Conservation (phyloP, 2,888 invertebrate genomes). For the Trissonchulus latispiculum region DNA sequence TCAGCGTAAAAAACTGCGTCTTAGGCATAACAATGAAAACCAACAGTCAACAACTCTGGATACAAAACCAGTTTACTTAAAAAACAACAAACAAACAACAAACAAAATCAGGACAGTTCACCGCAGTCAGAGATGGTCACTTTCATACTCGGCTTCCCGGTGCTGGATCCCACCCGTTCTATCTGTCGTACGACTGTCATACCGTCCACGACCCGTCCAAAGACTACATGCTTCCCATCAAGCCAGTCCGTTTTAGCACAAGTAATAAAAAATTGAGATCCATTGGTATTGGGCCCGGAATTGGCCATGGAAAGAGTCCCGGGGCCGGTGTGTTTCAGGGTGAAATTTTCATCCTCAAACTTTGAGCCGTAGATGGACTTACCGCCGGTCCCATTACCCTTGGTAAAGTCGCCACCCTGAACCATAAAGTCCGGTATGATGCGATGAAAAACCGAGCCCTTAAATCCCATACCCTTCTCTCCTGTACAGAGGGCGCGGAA, state of each 20-base stretch:
- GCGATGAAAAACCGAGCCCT: constrained; percentile 77
- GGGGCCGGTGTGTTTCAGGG: constrained; percentile 50
- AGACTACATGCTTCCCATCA: constrained; percentile 93
- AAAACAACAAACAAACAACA: too few species aligned
- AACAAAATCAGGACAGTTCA: too few species aligned
- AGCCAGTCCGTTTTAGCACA: constrained; percentile 60
- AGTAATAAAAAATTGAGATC: constrained; percentile 92
- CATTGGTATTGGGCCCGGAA: constrained; percentile 89
- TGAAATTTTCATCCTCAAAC: constrained; percentile 94
- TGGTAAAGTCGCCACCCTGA: constrained; percentile 89
- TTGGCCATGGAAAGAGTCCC: constrained; percentile 97
- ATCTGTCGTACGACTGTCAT: constrained; percentile 36
- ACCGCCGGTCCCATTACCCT: constrained; percentile 91
- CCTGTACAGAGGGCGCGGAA: constrained; percentile 51
- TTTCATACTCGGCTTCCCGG: constrained; percentile 27
- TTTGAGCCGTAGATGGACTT: constrained; percentile 91
- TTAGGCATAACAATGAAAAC: too few species aligned
- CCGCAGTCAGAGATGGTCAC: constrained; percentile 25
- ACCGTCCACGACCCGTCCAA: constrained; percentile 71
- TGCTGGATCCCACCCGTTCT: constrained; percentile 22
- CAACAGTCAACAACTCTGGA: too few species aligned
- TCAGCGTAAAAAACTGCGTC: too few species aligned
- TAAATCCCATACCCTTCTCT: constrained; percentile 91
- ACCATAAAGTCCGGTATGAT: constrained; percentile 95
- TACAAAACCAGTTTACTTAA: too few species aligned